phyloP scores from a whole-genome alignment of 2,797 vertebrate genomes.

The Oreortyx pictus region DNA sequence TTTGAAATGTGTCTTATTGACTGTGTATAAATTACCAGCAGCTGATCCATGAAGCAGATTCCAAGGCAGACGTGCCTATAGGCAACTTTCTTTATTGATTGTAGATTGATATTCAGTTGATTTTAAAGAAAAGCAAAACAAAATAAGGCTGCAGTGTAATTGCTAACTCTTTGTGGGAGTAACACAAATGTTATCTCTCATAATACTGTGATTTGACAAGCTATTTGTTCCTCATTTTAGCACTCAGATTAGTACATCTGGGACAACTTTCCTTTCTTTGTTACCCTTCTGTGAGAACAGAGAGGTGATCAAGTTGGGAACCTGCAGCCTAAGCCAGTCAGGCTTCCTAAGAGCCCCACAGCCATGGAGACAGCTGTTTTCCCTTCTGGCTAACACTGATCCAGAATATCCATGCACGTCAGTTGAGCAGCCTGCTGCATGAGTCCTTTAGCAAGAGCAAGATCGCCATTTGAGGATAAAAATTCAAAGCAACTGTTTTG shows the following conservation, averaged over 20 bases:
- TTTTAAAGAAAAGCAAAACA: constrained; percentile 73
- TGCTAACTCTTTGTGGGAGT: constrained; percentile 64
- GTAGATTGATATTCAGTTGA: constrained; percentile 75
- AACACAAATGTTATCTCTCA: constrained; percentile 46
- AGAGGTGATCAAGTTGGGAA: neutral
- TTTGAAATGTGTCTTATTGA: constrained; percentile 78
- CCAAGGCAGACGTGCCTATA: constrained; percentile 66
- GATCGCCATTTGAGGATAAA: neutral
- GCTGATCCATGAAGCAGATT: constrained; percentile 77
- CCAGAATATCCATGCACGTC: neutral
- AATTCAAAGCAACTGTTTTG: neutral
- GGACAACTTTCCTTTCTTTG: neutral
- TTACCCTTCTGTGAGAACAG: neutral
- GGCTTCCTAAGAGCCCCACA: neutral
- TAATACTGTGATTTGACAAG: constrained; percentile 34
- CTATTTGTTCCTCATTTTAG: constrained; percentile 14
- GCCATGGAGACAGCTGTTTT: accelerated
- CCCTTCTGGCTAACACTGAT: neutral
- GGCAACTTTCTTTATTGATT: constrained; percentile 70
- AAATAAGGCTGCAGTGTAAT: constrained; percentile 74
- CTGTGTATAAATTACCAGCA: constrained; percentile 76
- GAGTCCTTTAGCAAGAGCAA: neutral
- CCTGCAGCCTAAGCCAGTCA: neutral
- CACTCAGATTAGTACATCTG: neutral
- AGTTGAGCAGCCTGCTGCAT: accelerated